These are phyloP conservation scores for Gallinago jamesoni DNA, from an alignment of 2,113 vertebrate genomes.

Conservation along the genomic window DNA sequence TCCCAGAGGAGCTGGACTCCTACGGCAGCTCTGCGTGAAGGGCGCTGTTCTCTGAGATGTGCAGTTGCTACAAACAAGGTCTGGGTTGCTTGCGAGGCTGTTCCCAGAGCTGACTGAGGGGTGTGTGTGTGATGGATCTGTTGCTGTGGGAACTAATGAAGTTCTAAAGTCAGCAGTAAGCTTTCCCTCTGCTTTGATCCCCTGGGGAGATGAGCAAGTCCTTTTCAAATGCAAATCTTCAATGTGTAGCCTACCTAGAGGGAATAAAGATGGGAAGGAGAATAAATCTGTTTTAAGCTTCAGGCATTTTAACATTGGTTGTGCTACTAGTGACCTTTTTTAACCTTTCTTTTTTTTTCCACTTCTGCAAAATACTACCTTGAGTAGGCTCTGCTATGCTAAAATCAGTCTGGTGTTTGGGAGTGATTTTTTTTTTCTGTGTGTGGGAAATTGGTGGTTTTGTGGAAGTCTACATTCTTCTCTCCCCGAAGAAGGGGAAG, in stretches of 20 bases:
- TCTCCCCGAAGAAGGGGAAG: neutral
- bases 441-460: neutral
- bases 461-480: neutral
- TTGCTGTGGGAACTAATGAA: slow-evolving; percentile 31
- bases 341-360: neutral
- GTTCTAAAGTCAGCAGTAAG: slow-evolving; percentile 10
- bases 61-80: neutral
- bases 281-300: slow-evolving; percentile 7
- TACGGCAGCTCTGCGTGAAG: neutral
- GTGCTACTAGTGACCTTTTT: neutral
- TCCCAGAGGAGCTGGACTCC: fast-evolving
- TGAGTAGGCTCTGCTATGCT: neutral
- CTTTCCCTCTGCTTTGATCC: slow-evolving; percentile 33
- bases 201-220: slow-evolving; percentile 1
- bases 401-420: neutral
- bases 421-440: neutral
- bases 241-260: neutral
- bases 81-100: neutral
- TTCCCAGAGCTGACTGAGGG: neutral
- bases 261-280: slow-evolving; percentile 2
- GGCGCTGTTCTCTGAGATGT: neutral
- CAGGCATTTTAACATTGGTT: neutral
- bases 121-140: neutral
- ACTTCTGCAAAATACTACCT: neutral
- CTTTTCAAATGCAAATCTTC: slow-evolving; percentile 40